phyloP scores from a whole-genome alignment of 2,113 vertebrate species.

The Ceuthmochares aereus region DNA sequence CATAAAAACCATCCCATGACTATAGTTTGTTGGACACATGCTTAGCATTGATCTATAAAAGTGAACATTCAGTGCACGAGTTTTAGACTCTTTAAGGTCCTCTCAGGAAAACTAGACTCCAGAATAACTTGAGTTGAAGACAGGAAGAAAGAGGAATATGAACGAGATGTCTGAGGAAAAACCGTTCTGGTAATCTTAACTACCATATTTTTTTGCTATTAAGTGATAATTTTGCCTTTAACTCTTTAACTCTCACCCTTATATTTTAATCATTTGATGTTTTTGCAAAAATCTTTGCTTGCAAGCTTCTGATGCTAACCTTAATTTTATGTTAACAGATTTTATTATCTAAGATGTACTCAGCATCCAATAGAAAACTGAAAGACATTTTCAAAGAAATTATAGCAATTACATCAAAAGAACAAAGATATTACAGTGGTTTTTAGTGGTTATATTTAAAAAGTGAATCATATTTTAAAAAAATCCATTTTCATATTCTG shows the following conservation, averaged over 20 bases:
- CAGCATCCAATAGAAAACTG: neutral
- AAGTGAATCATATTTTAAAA: neutral
- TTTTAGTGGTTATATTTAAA: constrained; percentile 27
- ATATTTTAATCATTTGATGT: neutral
- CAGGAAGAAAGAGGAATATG: neutral
- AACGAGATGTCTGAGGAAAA: neutral
- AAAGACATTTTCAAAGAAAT: constrained; percentile 34
- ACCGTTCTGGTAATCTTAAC: neutral
- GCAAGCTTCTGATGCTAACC: neutral
- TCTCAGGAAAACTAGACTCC: neutral
- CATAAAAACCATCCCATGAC: neutral
- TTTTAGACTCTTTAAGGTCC: neutral
- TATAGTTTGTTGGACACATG: neutral
- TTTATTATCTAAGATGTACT: constrained; percentile 6
- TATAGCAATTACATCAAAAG: constrained; percentile 17
- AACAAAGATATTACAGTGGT: constrained; percentile 27
- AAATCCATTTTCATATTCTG: constrained; percentile 2
- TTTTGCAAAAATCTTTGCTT: neutral
- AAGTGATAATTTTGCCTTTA: neutral
- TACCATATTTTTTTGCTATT: neutral
- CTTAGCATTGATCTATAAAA: neutral
- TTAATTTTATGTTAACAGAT: constrained; percentile 5
- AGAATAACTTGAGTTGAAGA: neutral
- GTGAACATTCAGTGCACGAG: neutral
- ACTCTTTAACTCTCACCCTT: neutral